Base-by-base conservation (phyloP, 2,888 invertebrate genomes). In the Lissonota sp. region DNA sequence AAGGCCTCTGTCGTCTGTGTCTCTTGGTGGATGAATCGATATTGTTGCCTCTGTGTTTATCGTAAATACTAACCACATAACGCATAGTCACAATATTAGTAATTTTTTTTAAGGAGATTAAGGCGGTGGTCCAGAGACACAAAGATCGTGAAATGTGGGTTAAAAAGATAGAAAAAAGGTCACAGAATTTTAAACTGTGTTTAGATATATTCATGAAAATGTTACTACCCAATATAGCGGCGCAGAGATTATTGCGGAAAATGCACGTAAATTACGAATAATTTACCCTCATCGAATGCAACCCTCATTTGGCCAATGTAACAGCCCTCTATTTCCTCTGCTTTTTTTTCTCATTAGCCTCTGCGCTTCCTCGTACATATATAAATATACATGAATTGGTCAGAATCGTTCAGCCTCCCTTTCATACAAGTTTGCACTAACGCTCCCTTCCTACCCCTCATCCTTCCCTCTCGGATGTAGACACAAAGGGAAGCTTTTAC, bases 11-110 rank as follows among this genome's bases (percentile, higher is more conserved):
- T 81, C 73, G 71, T 57, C 71, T 58, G 71, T 78, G 60, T 69
- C 74, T 73, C 81, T 79, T 74, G 66, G 64, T 16, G 60, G 42
- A 74, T 62, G 49, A 79, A 81, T 81, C 81, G 78, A 81, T 81
- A 79, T 40, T 44, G 79, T 62, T 62, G 60, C 72, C 37, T 44
- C 12, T 46, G 26, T 26, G 26, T 26, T 26, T 26, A 26, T 26
- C 26, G 26, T 26, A 26, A 26, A 26, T 26, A 26, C 70, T 46
- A 62, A 44, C 26, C 12, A 12, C 39, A n/a, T 70, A n/a, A 39
- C 67, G 53, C 53, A 26, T 26, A 26, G 26, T 26, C 26, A 3
- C 3, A 26, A 26, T 2, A 2, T 26, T 26, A 26, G 3, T 26
- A 26, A 3, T 26, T 26, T 26, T 26, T 26, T 26, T 26, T 26